These are phyloP conservation scores for Vesta saturnalis DNA, from an alignment of 2,888 invertebrate genomes.

Conservation along the genomic window DNA sequence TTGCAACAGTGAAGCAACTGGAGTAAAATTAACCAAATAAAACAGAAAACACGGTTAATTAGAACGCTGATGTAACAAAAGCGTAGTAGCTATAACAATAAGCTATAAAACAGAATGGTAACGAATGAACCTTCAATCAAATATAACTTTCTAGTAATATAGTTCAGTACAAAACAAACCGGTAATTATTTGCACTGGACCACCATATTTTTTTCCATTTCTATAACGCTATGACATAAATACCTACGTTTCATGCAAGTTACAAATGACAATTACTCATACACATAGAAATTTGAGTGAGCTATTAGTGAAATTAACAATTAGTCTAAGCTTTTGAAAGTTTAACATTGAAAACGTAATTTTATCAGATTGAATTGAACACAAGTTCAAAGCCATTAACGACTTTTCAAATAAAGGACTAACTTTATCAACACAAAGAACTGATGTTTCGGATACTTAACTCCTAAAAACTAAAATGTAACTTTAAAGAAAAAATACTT, in stretches of 20 bases:
- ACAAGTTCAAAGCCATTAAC: background rate
- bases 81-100: too few relatives aligned
- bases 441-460: background rate
- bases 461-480: background rate
- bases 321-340: background rate
- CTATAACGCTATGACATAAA: background rate
- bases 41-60: too few relatives aligned
- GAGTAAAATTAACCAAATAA: too few relatives aligned
- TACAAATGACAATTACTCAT: background rate
- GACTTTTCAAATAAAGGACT: constrained; percentile 2
- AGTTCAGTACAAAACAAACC: background rate
- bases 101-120: background rate
- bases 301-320: background rate
- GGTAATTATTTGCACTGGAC: background rate
- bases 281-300: background rate
- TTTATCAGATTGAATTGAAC: constrained; percentile 2
- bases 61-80: too few relatives aligned
- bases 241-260: background rate
- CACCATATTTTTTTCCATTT: background rate
- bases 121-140: background rate
- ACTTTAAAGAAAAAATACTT: background rate
- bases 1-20: too few relatives aligned
- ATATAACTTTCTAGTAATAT: background rate
- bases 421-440: constrained; percentile 7
- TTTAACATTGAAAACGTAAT: constrained; percentile 14